Evolutionary conservation across 2,888 invertebrate species (phyloP), one percentile per base, ranked within the genome.

Genomic region (Bursaphelenchus okinawaensis): DNA sequence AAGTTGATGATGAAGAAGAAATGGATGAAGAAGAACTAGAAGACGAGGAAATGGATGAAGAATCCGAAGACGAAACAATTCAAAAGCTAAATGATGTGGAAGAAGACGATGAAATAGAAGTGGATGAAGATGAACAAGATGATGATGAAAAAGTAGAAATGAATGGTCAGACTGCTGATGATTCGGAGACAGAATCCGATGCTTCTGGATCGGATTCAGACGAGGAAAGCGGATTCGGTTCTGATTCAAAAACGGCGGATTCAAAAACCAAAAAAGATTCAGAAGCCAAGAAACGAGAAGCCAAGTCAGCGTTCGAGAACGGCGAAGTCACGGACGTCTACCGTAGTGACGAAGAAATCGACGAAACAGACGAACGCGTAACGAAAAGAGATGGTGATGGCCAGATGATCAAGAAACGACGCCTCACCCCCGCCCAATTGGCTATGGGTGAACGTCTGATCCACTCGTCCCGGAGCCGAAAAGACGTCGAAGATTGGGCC

Each of bases 401-500:
- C 69, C 84, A 89, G 27, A 31, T 22, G 9, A 55, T 68, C 1
- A 74, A 75, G 65, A 67, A 73, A 59, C 68, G 64, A 16, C 63
- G 69, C 54, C 86, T 95, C 79, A 88, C 89, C 66, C 89, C 91
- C 28, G 90, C 91, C 83, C 93, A 93, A 65, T 85, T 98, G 70
- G 96, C 98, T 0, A 84, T 99, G 31, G 98, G 94, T 1, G 89
- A 93, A 0, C 87, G 93, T 85, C 87, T 99, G 86, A 89, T 91
- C 7, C 89, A 91, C 63, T 93, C 94, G 40, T 90, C 89, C 83
- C 96, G 94, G 85, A 88, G 89, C 16, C 90, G 91, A 78, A 88
- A 94, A 31, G 94, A 99, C 82, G 85, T 81, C 19, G 81, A 81
- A 60, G 80, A 81, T 54, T 75, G 72, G 62, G 79, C 74, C 22